Conservation (phyloP, 2,797 vertebrate species). For the Enteromius mattozi region DNA sequence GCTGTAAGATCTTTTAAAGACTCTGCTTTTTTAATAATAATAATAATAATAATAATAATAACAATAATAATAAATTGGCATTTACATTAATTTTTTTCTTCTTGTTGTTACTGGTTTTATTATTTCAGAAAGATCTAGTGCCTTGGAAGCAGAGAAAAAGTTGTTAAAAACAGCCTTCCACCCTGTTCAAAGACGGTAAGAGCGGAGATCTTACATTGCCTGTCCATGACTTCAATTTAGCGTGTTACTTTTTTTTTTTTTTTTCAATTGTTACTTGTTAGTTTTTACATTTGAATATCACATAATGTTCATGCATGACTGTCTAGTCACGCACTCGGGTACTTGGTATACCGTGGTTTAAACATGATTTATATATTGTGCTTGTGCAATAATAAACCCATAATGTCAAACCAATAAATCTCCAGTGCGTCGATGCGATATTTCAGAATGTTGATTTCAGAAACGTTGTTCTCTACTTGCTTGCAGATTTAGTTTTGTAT, state of each 20-base stretch:
- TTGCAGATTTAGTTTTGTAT: constrained; percentile 64
- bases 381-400: constrained; percentile 52
- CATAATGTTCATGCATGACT: constrained; percentile 24
- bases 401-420: constrained; percentile 37
- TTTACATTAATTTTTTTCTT: constrained; percentile 65
- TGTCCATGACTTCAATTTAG: constrained; percentile 41
- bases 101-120: constrained; percentile 69
- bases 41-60: constrained; percentile 46
- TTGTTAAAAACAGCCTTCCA: constrained; percentile 90
- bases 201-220: constrained; percentile 51
- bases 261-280: constrained; percentile 50
- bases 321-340: constrained; percentile 44
- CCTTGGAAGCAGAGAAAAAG: constrained; percentile 95
- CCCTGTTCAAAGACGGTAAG: constrained; percentile 88
- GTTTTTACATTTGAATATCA: constrained; percentile 52
- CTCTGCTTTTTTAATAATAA: constrained; percentile 35
- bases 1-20: constrained; percentile 22
- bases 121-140: constrained; percentile 92
- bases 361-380: constrained; percentile 45
- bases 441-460: constrained; percentile 44
- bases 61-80: constrained; percentile 50
- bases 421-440: constrained; percentile 57
- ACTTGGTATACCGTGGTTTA: constrained; percentile 35
- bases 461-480: constrained; percentile 48
- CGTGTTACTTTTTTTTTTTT: constrained; percentile 51